These are phyloP conservation scores for Melitaea athalia DNA, from an alignment of 2,888 invertebrate genomes.

Conservation along the genomic window DNA sequence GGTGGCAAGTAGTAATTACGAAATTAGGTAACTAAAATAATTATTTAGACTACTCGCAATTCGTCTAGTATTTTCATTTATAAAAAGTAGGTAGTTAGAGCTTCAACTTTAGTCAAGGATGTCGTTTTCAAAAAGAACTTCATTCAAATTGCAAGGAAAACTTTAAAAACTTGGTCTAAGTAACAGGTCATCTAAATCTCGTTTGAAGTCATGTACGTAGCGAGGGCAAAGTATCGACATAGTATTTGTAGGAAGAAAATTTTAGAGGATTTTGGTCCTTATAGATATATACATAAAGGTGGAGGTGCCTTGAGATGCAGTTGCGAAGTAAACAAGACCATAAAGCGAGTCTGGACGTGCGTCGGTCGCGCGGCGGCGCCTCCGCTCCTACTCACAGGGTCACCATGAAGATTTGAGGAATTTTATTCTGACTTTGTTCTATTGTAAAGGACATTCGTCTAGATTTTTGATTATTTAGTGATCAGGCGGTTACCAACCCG, in stretches of 20 bases:
- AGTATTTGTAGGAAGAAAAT: neutral
- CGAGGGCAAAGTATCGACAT: constrained; percentile 2
- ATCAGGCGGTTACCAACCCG: no score
- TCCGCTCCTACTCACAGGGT: constrained; percentile 1
- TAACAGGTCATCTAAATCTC: constrained; percentile 1
- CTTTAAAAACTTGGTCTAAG: neutral
- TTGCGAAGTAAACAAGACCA: constrained; percentile 28
- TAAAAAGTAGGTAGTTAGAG: no score
- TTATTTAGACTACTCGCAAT: no score
- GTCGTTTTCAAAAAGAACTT: neutral
- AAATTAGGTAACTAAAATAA: no score
- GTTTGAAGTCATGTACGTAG: neutral
- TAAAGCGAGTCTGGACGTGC: constrained; percentile 24
- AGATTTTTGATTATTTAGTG: no score
- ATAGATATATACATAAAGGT: neutral
- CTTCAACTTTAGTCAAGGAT: neutral
- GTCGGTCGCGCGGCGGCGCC: constrained; percentile 23
- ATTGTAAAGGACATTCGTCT: neutral
- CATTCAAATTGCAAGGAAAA: neutral
- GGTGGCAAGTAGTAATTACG: no score
- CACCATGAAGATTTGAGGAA: neutral
- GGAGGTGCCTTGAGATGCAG: neutral
- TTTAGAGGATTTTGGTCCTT: constrained; percentile 4
- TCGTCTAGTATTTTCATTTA: no score
- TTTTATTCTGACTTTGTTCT: neutral